Conservation (phyloP, 1,140 invertebrate genomes). For the Formica selysi region DNA sequence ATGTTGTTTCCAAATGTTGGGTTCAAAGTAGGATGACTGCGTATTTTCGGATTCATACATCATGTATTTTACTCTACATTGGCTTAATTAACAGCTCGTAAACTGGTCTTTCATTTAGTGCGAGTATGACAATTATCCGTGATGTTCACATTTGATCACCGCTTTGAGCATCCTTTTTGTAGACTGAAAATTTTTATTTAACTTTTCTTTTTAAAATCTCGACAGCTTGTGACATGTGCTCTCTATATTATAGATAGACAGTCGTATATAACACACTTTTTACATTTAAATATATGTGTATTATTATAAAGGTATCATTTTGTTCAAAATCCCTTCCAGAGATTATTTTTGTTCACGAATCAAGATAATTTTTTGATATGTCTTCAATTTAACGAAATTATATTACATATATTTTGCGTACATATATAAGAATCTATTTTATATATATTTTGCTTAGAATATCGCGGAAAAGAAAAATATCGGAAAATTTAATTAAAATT, state of each 20-base stretch:
- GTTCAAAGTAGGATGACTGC: background rate
- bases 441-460: background rate
- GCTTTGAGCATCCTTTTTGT: background rate
- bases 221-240: background rate
- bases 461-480: background rate
- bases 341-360: conserved; percentile 2
- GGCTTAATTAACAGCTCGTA: background rate
- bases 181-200: conserved; percentile 13
- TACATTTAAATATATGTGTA: background rate
- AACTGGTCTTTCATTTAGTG: background rate
- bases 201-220: background rate
- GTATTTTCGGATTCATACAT: background rate
- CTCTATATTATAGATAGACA: conserved; percentile 6
- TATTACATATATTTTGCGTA: background rate
- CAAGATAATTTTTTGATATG: background rate
- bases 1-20: background rate
- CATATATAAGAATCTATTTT: background rate
- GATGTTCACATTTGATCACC: background rate
- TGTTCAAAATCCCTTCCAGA: too few relatives aligned
- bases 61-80: background rate
- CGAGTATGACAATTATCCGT: background rate
- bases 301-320: background rate
- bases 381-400: background rate
- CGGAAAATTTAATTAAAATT: background rate
- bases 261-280: background rate